Evolutionary conservation across 1,140 invertebrate genomes (phyloP).

Genomic region (Colletes latitarsis): DNA sequence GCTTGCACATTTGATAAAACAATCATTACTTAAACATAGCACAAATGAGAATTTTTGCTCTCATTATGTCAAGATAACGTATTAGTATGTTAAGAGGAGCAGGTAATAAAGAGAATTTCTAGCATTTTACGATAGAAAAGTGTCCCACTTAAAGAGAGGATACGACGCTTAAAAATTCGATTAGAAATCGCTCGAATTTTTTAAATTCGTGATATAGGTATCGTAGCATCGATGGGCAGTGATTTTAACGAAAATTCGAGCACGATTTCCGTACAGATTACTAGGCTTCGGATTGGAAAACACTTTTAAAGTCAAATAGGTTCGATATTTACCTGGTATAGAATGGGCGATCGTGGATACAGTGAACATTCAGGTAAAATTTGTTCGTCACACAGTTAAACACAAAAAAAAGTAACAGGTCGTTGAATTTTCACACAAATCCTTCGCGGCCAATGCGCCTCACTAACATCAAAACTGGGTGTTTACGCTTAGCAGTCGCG

Average conservation of each 20-base stretch:
- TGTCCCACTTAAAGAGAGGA: conserved; percentile 21
- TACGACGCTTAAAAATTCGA: not conserved
- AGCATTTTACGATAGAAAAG: conserved; percentile 16
- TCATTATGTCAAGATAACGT: not conserved
- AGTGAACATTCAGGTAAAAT: conserved; percentile 81
- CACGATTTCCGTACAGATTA: not conserved
- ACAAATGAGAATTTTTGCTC: not conserved
- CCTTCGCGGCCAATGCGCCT: conserved; percentile 42
- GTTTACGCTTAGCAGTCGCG: conserved; percentile 70
- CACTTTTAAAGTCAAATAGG: conserved; percentile 61
- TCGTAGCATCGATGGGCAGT: too few species aligned
- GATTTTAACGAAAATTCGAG: not conserved
- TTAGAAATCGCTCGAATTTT: not conserved
- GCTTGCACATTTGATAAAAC: not conserved
- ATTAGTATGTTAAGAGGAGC: not conserved
- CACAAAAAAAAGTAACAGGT: conserved; percentile 40
- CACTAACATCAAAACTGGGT: conserved; percentile 67
- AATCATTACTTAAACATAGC: conserved; percentile 21
- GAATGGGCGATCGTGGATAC: conserved; percentile 86
- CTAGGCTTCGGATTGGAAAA: conserved; percentile 23
- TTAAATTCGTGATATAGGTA: not conserved
- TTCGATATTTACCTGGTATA: conserved; percentile 82
- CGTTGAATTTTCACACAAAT: conserved; percentile 7
- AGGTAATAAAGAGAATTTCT: not conserved
- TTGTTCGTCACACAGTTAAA: conserved; percentile 62